phyloP scores from a whole-genome alignment of 2,113 vertebrate genomes.

The Gallinago undulata region DNA sequence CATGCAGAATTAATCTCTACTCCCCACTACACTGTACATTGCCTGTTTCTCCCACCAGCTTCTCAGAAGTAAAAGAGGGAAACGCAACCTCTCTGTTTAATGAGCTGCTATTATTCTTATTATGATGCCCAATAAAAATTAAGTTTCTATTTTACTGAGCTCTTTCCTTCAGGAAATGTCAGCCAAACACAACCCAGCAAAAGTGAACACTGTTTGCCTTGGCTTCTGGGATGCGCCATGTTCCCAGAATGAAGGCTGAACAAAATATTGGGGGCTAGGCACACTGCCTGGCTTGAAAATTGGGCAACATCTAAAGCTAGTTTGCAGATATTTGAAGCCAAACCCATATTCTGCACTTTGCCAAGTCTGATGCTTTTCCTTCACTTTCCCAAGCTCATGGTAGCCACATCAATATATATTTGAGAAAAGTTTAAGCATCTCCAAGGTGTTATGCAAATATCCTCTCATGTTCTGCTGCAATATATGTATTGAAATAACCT shows the following conservation, averaged over 20 bases:
- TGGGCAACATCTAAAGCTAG: background rate
- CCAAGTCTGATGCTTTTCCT: conserved; percentile 39
- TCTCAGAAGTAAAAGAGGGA: background rate
- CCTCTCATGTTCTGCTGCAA: background rate
- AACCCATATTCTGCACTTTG: background rate
- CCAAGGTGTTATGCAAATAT: background rate
- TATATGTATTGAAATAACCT: background rate
- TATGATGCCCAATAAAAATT: conserved; percentile 40
- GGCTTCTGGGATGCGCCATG: background rate
- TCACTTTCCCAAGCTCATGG: background rate
- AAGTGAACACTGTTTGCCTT: conserved; percentile 56
- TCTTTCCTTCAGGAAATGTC: conserved; percentile 64
- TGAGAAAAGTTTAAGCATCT: background rate
- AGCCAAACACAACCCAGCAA: conserved; percentile 67
- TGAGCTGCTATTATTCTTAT: conserved; percentile 25
- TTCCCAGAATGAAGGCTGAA: conserved; percentile 30
- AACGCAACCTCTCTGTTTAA: conserved; percentile 7
- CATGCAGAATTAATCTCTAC: background rate
- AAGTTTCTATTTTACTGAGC: conserved; percentile 31
- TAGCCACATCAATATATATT: background rate
- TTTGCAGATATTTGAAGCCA: conserved; percentile 2
- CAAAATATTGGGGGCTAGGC: conserved; percentile 14
- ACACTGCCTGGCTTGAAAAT: conserved; percentile 9
- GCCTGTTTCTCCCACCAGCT: background rate
- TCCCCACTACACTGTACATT: background rate